Percentiles rank a stretch among this genome's conserved stretches.
These are phyloP conservation scores for Xyliphius kryptos DNA, from an alignment of 2,113 vertebrate genomes.

Conservation along the genomic window DNA sequence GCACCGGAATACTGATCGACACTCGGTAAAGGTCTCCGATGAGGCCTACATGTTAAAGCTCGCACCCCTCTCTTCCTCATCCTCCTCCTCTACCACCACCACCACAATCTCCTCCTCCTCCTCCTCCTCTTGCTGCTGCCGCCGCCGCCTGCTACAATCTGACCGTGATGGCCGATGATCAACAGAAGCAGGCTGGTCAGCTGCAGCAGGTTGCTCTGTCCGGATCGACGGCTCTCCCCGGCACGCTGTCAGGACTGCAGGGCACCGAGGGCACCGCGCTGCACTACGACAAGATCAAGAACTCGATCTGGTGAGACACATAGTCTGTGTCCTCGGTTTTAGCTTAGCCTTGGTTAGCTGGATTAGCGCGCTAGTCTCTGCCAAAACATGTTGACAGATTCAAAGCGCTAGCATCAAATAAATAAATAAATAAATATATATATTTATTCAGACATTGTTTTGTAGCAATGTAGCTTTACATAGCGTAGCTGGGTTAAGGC, in stretches of 20 bases:
- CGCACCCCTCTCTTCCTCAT: conserved; percentile 35
- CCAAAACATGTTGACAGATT: conserved; percentile 34
- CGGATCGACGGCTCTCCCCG: conserved; percentile 72
- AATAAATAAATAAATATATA: no score
- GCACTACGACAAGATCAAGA: conserved; percentile 91
- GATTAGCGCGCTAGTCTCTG: conserved; percentile 11
- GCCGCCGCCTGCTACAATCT: conserved; percentile 59
- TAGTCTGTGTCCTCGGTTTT: no score
- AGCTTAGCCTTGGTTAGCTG: no score
- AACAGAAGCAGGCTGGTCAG: conserved; percentile 73
- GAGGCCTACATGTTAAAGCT: conserved; percentile 80
- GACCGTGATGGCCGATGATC: conserved; percentile 82
- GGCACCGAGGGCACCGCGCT: conserved; percentile 83
- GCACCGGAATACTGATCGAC: conserved; percentile 60
- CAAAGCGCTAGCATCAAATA: conserved; percentile 19
- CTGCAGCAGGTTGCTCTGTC: conserved; percentile 58
- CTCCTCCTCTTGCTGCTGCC: conserved; percentile 56
- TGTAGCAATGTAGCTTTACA: no score
- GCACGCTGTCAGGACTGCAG: conserved; percentile 81
- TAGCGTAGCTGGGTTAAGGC: no score
- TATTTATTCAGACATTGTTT: no score
- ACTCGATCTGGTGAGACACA: conserved; percentile 92
- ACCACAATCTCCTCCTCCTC: conserved; percentile 49
- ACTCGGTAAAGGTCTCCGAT: conserved; percentile 64
- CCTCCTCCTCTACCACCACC: no score